Base-by-base conservation (phyloP, 1,140 invertebrate genomes). In the Stegodyphus dumicola region DNA sequence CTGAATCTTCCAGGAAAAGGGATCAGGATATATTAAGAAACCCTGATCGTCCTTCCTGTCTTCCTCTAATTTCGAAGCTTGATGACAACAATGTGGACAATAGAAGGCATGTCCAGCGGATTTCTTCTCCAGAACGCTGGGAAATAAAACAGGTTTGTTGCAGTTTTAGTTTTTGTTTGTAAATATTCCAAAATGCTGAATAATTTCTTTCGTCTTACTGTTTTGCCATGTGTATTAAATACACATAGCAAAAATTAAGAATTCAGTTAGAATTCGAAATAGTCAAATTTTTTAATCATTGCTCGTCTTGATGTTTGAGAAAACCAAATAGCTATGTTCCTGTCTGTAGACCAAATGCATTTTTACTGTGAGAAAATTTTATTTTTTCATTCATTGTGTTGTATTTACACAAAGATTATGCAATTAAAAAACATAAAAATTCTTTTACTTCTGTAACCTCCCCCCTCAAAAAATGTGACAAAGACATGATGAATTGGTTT, bases 61-160 rank as follows among this genome's bases (percentile, higher is more conserved):
- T 89, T 9, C 87, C 88, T 15, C 54, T 87, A 6, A 87, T 87
- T 4, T 74, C 86, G 18, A 83, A 87, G 48, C 51, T 75, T 11
- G 89, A 88, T 70, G 84, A 84, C 75, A 95, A 96, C 84, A 93
- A 94, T 33, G 95, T 96, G 87, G 95, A 96, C 88, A 93, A 93
- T 86, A 95, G 96, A 90, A 92, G 95, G 80, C 87, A 87, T 49
- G 95, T 98, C 10, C 96, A 97, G 65, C 92, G 97, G 84, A 95
- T 99, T 60, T 99, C 98, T 0, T 99, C 98, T 49, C 99, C 98
- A 0, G 98, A 99, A 90, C 94, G 92, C 78, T 94, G 93, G 93
- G 94, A 94, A 89, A 89, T 93, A 5, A 93, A 93, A 87, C 93
- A 94, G 88, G 90, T 91, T 53, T 49, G n/a, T 67, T 13, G 4